A percentile compares a stretch with the other conserved stretches of the same genome.
Evolutionary conservation across 1,140 invertebrate species (phyloP).

Genomic region (Drosophila chauvacae): DNA sequence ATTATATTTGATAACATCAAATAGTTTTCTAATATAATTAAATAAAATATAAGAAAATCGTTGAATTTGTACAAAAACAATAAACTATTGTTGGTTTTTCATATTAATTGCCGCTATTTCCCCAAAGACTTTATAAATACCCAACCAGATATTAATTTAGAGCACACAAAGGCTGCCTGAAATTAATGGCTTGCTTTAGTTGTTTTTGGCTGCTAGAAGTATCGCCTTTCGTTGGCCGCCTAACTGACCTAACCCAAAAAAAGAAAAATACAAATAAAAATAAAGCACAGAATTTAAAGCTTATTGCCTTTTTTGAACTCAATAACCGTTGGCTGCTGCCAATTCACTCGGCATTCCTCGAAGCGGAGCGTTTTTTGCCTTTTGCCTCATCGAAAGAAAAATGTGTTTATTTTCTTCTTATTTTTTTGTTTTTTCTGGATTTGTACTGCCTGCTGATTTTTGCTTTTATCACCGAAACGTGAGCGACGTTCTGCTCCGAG

Average conservation of each 20-base stretch:
- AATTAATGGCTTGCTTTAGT: slow-evolving; percentile 23
- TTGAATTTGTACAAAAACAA: too few species aligned
- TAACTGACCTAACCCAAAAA: slow-evolving; percentile 39
- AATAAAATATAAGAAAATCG: too few species aligned
- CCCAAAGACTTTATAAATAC: neutral
- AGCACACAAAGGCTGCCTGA: slow-evolving; percentile 5
- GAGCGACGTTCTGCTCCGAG: slow-evolving; percentile 51
- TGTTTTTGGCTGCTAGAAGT: slow-evolving; percentile 19
- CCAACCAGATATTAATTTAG: neutral
- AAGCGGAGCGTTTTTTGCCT: slow-evolving; percentile 13
- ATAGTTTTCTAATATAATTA: too few species aligned
- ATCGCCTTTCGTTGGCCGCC: slow-evolving; percentile 31
- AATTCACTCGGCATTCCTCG: slow-evolving; percentile 34
- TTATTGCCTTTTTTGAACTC: slow-evolving; percentile 33
- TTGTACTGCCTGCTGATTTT: slow-evolving; percentile 23
- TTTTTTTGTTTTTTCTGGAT: slow-evolving; percentile 14
- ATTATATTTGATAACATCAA: too few species aligned
- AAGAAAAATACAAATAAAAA: neutral
- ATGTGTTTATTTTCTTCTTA: slow-evolving; percentile 19
- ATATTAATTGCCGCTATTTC: neutral
- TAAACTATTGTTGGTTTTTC: neutral
- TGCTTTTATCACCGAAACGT: slow-evolving; percentile 54
- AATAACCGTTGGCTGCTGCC: slow-evolving; percentile 25
- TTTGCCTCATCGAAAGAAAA: slow-evolving; percentile 40
- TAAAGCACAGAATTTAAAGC: slow-evolving; percentile 5